phyloP scores from a whole-genome alignment of 2,888 invertebrate species.

The Lingula anatina region DNA sequence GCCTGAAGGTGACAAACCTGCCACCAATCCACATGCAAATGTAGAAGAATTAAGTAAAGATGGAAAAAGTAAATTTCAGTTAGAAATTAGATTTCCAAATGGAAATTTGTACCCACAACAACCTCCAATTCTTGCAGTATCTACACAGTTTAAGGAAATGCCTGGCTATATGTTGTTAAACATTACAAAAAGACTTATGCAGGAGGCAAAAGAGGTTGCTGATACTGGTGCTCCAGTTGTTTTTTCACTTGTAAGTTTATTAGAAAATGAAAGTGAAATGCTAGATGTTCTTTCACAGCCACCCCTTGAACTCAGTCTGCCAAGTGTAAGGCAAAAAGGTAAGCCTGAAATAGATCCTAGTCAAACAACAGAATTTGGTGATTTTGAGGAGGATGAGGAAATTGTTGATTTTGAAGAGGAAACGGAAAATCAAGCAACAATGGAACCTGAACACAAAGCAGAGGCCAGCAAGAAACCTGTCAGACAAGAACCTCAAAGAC shows the following conservation, averaged over 20 bases:
- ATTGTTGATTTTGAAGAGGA: conserved; percentile 12
- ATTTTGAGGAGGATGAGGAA: conserved; percentile 6
- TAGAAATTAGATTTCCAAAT: conserved; percentile 37
- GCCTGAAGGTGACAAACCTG: conserved; percentile 6
- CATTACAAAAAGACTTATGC: conserved; percentile 28
- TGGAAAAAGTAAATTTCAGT: conserved; percentile 16
- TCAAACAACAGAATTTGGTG: conserved; percentile 4
- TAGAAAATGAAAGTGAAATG: conserved; percentile 31
- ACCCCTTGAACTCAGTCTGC: conserved; percentile 22
- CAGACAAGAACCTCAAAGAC: conserved; percentile 14
- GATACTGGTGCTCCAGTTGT: conserved; percentile 27
- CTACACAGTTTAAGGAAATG: conserved; percentile 21
- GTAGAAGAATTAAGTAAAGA: not conserved
- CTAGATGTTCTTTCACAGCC: conserved; percentile 19
- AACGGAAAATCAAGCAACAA: conserved; percentile 10
- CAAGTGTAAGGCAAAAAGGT: conserved; percentile 11
- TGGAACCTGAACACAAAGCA: conserved; percentile 1
- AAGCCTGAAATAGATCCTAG: not conserved
- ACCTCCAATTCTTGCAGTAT: conserved; percentile 35
- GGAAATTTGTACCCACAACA: conserved; percentile 36
- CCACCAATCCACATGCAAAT: not conserved
- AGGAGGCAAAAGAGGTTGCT: conserved; percentile 24
- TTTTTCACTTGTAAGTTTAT: conserved; percentile 33
- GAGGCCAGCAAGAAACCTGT: conserved; percentile 4
- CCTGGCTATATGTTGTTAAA: conserved; percentile 28